Percentiles rank a stretch among this genome's conserved stretches.
Evolutionary conservation across 2,113 vertebrate species (phyloP).

Genomic region (Nycticebus coucang): DNA sequence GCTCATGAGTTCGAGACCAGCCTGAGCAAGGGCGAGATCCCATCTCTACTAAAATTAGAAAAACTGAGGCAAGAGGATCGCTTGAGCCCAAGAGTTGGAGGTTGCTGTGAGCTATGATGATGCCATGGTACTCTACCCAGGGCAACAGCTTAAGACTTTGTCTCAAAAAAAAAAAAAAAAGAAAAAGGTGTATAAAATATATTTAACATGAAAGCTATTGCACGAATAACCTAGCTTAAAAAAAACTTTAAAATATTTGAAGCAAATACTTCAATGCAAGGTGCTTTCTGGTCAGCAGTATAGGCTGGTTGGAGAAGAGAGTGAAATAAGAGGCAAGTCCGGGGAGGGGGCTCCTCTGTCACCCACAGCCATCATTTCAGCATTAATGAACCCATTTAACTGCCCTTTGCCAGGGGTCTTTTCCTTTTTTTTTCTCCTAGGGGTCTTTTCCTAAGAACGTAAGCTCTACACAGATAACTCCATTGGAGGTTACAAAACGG

Average conservation of each 20-base stretch:
- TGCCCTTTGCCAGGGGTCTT: neutral
- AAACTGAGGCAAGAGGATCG: no score
- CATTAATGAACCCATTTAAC: neutral
- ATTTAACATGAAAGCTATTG: neutral
- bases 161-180: no score
- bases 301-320: neutral
- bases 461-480: neutral
- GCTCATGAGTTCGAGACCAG: no score
- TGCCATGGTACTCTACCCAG: no score
- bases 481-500: neutral
- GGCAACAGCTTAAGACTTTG: no score
- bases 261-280: accelerated
- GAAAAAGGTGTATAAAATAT: no score
- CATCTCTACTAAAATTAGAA: no score
- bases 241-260: neutral
- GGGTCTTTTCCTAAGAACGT: neutral
- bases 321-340: no score
- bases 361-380: accelerated
- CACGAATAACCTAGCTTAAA: neutral
- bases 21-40: no score
- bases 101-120: no score
- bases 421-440: accelerated
- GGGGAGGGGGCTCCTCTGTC: no score
- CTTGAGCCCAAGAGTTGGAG: no score
- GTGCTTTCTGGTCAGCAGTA: neutral